These are phyloP conservation scores for Chrysolina americana DNA, from an alignment of 2,888 invertebrate species.

Conservation along the genomic window DNA sequence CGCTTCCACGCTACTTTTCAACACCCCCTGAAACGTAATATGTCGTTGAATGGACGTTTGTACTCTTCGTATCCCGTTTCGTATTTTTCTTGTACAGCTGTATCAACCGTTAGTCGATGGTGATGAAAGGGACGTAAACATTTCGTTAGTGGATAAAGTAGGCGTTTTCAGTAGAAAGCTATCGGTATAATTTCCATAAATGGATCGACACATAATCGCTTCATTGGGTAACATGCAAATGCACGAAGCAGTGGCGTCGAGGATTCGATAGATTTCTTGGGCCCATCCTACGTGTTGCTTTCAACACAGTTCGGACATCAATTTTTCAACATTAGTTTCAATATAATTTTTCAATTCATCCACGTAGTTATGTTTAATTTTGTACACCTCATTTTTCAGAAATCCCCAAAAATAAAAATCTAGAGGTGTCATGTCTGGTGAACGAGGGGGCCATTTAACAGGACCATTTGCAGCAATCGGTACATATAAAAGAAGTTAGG, in stretches of 20 bases:
- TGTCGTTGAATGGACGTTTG: not conserved
- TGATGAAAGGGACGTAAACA: conserved; percentile 19
- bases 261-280: not conserved
- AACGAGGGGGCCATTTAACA: no score
- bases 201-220: conserved; percentile 52
- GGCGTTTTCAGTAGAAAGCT: conserved; percentile 42
- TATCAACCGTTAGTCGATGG: not conserved
- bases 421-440: no score
- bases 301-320: no score
- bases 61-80: not conserved
- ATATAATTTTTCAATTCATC: no score
- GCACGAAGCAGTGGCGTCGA: not conserved
- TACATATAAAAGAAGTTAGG: no score
- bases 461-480: no score
- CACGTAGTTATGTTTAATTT: no score
- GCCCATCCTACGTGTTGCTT: no score
- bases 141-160: conserved; percentile 29
- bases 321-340: no score
- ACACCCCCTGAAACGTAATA: conserved; percentile 14
- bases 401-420: no score
- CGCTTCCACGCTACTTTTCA: not conserved
- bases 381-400: no score
- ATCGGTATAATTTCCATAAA: conserved; percentile 48
- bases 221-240: conserved; percentile 54
- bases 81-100: conserved; percentile 13